Evolutionary conservation across 1,140 invertebrate species (phyloP).

Genomic region (Whitmania pigra): DNA sequence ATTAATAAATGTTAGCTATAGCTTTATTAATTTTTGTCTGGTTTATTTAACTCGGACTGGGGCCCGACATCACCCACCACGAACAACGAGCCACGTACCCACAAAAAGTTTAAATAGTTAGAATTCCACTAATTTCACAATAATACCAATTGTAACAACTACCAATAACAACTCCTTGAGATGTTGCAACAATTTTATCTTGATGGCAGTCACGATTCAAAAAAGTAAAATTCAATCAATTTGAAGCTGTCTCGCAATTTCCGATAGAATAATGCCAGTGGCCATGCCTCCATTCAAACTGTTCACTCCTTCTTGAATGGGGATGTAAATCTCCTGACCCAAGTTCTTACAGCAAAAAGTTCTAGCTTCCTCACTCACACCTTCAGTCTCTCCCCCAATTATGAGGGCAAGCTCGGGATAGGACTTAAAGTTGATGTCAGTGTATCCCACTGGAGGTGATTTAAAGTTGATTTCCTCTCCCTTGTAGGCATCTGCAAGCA

Average conservation of each 20-base stretch:
- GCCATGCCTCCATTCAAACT: neutral
- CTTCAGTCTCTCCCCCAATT: slow-evolving; percentile 9
- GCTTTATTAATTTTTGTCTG: too few relatives aligned
- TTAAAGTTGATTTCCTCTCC: neutral
- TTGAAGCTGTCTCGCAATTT: neutral
- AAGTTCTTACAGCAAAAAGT: neutral
- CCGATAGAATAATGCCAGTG: neutral
- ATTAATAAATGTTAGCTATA: too few relatives aligned
- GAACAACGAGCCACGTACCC: too few relatives aligned
- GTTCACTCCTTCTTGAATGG: neutral
- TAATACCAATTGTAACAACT: too few relatives aligned
- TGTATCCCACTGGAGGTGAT: neutral
- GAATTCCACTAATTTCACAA: too few relatives aligned
- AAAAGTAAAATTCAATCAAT: too few relatives aligned
- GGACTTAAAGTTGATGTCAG: neutral
- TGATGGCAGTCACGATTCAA: too few relatives aligned
- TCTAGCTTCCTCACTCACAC: neutral
- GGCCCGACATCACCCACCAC: too few relatives aligned
- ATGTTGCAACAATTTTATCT: too few relatives aligned
- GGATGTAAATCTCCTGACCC: neutral
- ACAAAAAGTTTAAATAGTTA: too few relatives aligned
- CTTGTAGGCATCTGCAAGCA: neutral
- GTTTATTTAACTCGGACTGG: too few relatives aligned
- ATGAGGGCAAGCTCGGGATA: neutral
- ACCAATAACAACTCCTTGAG: too few relatives aligned